A percentile compares a stretch with the other conserved stretches of the same genome.
phyloP scores from a whole-genome alignment of 2,888 invertebrate species.

The Mesopsocus fuscifrons region DNA sequence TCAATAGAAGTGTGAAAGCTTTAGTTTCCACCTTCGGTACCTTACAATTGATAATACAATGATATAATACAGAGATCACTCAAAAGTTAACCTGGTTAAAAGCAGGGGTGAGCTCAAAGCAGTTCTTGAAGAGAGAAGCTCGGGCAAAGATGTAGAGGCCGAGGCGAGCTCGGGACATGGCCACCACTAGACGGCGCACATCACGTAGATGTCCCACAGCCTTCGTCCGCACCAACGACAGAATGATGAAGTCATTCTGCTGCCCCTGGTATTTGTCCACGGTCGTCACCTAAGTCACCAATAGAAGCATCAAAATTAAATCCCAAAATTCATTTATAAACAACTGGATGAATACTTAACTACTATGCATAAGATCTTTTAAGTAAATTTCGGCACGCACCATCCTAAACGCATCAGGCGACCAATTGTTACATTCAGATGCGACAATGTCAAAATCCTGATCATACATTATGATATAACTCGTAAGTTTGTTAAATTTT shows the following conservation, averaged over 20 bases:
- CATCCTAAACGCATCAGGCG: no score
- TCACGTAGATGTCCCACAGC: conserved; percentile 97
- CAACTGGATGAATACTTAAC: no score
- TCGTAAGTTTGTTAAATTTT: no score
- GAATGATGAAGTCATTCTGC: conserved; percentile 94
- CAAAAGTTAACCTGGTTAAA: conserved; percentile 56
- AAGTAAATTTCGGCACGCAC: no score
- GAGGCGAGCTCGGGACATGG: conserved; percentile 91
- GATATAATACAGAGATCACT: neutral
- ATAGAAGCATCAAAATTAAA: no score
- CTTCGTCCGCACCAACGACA: conserved; percentile 88
- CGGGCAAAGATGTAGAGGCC: conserved; percentile 93
- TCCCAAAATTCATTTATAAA: no score
- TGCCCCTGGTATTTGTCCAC: conserved; percentile 99
- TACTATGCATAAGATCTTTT: no score
- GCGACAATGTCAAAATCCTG: no score
- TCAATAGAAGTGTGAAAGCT: conserved; percentile 13
- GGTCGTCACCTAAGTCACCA: conserved; percentile 70
- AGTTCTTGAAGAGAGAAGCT: conserved; percentile 83
- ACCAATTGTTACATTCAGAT: no score
- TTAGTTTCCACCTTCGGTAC: neutral
- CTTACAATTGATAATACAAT: neutral
- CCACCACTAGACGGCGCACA: conserved; percentile 89
- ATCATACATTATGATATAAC: no score
- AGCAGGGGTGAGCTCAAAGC: conserved; percentile 89